Evolutionary conservation across 2,113 vertebrate species (phyloP), one percentile per base, ranked within the genome.

Genomic region (Rhineura floridana): DNA sequence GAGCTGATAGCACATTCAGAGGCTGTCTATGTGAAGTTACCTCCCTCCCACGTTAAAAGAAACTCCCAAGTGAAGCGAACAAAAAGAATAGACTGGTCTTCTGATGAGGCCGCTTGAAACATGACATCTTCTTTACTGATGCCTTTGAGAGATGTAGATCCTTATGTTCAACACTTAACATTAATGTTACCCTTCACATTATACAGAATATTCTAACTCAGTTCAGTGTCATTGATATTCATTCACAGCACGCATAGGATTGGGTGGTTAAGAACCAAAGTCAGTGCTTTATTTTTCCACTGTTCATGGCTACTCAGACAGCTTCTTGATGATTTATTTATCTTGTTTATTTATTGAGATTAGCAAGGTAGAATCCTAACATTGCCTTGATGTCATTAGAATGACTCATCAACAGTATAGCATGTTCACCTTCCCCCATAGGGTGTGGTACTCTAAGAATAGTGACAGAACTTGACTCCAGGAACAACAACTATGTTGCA

Each of bases 371-470:
- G 62, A 83, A 46, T 33, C 69, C 46, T 36, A 25, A 4, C 11
- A 17, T 55, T 59, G 44, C 36, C 48, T 55, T 73, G 83, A 28
- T 73, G 25, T 46, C 69, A 55, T 55, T 21, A 73, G 1, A 28
- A 42, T 73, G 69, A 84, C 46, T 84, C 67, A 84, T 73, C 67
- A 55, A 84, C 69, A 84, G 83, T 28, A 84, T 55, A 84, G 67
- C 17, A 84, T 73, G 83, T 73, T 55, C 67, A 73, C 83, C 83
- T 73, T 84, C 67, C 83, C 73, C 11, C 48, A 8, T 11, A 73
- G 83, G 83, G 69, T 84, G 83, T 52, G 83, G 83, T 3, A 42
- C 67, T 84, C 83, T 55, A 84, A 84, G 83, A 73, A 84, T 84
- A 84, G 81, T 23, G 11, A 15, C 44, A n/a, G 69, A 84, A 55